These are phyloP conservation scores for Anguilla obscura DNA, from an alignment of 2,797 vertebrate genomes.

Conservation along the genomic window DNA sequence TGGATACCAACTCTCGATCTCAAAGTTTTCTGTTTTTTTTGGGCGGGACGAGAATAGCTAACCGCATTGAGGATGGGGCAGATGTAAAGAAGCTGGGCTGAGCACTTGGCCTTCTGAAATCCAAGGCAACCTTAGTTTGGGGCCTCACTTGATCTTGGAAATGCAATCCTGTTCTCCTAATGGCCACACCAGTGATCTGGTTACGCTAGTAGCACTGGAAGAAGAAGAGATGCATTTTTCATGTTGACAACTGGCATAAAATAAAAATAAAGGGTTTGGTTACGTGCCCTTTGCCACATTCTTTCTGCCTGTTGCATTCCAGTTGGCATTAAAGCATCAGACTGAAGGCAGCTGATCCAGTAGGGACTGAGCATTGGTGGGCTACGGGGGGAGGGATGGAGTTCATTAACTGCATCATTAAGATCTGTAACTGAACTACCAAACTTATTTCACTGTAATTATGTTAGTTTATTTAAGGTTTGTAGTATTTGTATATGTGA, in stretches of 20 bases:
- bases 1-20: conserved; percentile 9
- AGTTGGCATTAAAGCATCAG: conserved; percentile 26
- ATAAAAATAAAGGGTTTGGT: conserved; percentile 30
- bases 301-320: not conserved
- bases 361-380: not conserved
- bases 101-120: conserved; percentile 7
- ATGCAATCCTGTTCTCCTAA: not conserved
- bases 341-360: conserved; percentile 29
- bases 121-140: not conserved
- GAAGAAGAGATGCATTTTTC: conserved; percentile 5
- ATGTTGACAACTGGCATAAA: conserved; percentile 24
- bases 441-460: not conserved
- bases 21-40: not conserved
- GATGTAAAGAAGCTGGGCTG: conserved; percentile 23
- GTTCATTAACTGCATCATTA: conserved; percentile 1
- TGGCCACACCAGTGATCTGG: not conserved
- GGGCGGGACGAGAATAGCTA: conserved; percentile 38
- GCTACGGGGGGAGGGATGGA: not conserved
- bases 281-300: conserved; percentile 2
- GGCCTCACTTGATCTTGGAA: conserved; percentile 13
- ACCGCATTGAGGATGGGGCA: not conserved
- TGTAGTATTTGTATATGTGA: not conserved
- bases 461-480: not conserved
- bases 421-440: not conserved
- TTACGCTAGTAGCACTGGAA: not conserved